Conservation (phyloP, 2,113 vertebrate species). For the Hylia prasina region DNA sequence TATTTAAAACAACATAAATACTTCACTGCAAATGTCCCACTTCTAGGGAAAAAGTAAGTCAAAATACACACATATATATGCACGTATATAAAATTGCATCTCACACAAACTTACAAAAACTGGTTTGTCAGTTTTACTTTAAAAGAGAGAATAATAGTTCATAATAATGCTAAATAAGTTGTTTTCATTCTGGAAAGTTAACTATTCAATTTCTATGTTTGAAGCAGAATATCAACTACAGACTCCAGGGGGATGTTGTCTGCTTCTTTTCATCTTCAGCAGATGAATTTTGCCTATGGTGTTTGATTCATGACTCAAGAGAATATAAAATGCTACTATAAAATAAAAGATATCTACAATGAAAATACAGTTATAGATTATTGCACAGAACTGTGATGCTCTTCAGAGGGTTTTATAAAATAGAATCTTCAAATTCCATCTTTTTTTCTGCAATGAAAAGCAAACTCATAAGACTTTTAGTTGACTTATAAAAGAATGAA, state of each 20-base stretch:
- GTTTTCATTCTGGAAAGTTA: conserved; percentile 31
- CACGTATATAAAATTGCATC: not conserved
- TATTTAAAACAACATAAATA: not conserved
- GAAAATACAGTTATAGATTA: conserved; percentile 59
- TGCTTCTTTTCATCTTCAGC: conserved; percentile 55
- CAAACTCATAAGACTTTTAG: conserved; percentile 43
- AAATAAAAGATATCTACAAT: conserved; percentile 61
- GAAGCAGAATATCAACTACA: conserved; percentile 43
- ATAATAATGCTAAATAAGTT: conserved; percentile 43
- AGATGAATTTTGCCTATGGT: conserved; percentile 55
- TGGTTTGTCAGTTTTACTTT: not conserved
- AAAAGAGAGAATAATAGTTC: conserved; percentile 7
- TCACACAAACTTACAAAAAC: not conserved
- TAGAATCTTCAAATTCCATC: conserved; percentile 40
- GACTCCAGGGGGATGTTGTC: conserved; percentile 42
- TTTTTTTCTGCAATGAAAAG: conserved; percentile 40
- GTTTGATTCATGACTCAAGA: conserved; percentile 48
- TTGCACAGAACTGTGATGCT: conserved; percentile 15
- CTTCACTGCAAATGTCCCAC: not conserved
- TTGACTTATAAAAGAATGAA: conserved; percentile 42
- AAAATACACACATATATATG: not conserved
- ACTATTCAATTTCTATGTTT: conserved; percentile 9
- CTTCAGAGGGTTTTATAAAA: conserved; percentile 51
- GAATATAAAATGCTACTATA: conserved; percentile 49
- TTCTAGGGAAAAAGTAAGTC: not conserved